Evolutionary conservation across 1,140 invertebrate genomes (phyloP).

Genomic region (Eciton burchellii): DNA sequence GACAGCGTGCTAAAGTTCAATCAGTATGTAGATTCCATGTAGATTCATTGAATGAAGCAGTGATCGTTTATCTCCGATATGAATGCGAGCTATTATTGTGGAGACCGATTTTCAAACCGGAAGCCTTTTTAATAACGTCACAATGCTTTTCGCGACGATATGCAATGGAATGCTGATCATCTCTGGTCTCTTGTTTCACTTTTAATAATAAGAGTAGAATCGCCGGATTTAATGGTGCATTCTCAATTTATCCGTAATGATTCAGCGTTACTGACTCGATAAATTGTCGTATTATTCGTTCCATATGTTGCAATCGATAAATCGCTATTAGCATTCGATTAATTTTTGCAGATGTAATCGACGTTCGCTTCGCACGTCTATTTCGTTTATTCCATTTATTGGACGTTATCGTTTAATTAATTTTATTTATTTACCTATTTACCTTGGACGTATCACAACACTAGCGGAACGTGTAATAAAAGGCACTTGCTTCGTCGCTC

Average conservation of each 20-base stretch:
- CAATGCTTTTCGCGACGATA: neutral
- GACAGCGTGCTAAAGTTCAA: too few species aligned
- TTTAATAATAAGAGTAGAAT: slow-evolving; percentile 19
- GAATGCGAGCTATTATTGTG: neutral
- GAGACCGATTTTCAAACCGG: slow-evolving; percentile 20
- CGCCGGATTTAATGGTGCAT: slow-evolving; percentile 6
- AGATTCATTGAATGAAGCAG: neutral
- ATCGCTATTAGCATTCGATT: neutral
- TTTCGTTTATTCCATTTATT: slow-evolving; percentile 6
- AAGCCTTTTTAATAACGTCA: neutral
- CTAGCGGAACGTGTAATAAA: slow-evolving; percentile 8
- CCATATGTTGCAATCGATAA: slow-evolving; percentile 1
- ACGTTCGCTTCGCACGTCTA: neutral
- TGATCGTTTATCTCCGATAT: neutral
- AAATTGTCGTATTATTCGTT: slow-evolving; percentile 33
- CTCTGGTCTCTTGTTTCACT: neutral
- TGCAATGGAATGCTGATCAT: too few species aligned
- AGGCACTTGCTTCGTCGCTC: neutral
- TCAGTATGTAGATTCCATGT: neutral
- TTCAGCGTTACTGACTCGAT: slow-evolving; percentile 6
- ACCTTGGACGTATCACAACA: neutral
- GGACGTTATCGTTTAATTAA: slow-evolving; percentile 29
- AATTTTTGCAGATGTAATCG: slow-evolving; percentile 52
- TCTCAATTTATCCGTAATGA: slow-evolving; percentile 41
- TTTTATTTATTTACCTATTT: slow-evolving; percentile 22